Conservation (phyloP, 64 coral and sea anemone genomes). For the Catalaphyllia jardinei region DNA sequence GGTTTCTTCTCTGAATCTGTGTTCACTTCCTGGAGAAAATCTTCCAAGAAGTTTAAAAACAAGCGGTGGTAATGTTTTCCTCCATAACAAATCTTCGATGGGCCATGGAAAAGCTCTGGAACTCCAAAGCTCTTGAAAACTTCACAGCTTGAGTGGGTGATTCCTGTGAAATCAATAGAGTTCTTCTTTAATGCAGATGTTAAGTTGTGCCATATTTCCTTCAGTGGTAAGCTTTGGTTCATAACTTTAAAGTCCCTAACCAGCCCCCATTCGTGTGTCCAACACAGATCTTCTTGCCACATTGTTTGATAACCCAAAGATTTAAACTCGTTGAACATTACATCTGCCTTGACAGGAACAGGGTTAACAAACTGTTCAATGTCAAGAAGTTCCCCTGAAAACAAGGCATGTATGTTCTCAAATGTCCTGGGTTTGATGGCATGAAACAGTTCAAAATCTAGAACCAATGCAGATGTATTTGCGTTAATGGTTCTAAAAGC, state of each 20-base stretch:
- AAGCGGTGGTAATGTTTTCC: constrained; percentile 83
- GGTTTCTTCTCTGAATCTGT: constrained; percentile 13
- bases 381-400: constrained; percentile 71
- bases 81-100: constrained; percentile 84
- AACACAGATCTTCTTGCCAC: constrained; percentile 95
- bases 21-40: constrained; percentile 35
- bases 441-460: constrained; percentile 98
- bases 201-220: constrained; percentile 49
- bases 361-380: neutral
- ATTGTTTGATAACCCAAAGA: constrained; percentile 86
- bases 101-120: constrained; percentile 54
- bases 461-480: constrained; percentile 50
- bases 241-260: constrained; percentile 46
- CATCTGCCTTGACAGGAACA: constrained; percentile 47
- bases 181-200: constrained; percentile 10
- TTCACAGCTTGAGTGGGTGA: constrained; percentile 85
- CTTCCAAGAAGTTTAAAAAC: constrained; percentile 52
- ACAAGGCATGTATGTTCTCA: constrained; percentile 77
- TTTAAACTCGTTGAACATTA: constrained; percentile 80
- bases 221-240: constrained; percentile 12
- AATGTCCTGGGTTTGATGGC: constrained; percentile 79
- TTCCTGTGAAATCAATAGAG: constrained; percentile 82
- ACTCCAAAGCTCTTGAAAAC: constrained; percentile 36
- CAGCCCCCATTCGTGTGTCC: constrained; percentile 71
- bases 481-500: constrained; percentile 40